These are phyloP conservation scores for Stigmatopora argus DNA, from an alignment of 2,113 vertebrate genomes.

Conservation along the genomic window DNA sequence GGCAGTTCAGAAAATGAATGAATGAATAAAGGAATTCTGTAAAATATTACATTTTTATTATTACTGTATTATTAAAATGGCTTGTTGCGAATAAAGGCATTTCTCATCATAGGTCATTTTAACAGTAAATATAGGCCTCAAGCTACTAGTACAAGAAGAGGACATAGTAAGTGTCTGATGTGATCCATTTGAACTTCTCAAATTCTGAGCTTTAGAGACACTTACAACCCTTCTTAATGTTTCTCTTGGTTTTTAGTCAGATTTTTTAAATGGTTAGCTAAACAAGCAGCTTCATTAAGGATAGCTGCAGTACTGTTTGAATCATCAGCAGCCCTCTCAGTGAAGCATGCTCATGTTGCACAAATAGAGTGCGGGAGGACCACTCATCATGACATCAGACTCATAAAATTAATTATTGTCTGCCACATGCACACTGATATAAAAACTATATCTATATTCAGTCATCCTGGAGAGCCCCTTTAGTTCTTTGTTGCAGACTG, in stretches of 20 bases:
- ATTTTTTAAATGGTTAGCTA: background rate
- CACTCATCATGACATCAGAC: background rate
- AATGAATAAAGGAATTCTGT: no score
- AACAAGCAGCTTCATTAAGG: background rate
- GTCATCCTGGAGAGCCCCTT: background rate
- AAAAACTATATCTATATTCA: background rate
- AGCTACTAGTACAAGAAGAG: background rate
- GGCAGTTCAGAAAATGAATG: no score
- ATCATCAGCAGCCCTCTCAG: background rate
- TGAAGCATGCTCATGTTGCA: background rate
- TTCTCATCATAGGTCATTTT: no score
- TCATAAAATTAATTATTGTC: background rate
- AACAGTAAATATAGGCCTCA: no score
- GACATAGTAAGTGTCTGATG: background rate
- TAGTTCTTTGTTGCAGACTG: background rate
- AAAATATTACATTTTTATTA: no score
- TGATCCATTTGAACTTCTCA: background rate
- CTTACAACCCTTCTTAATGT: background rate
- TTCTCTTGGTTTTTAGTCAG: background rate
- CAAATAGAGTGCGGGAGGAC: background rate
- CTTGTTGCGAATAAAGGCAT: no score
- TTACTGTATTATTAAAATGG: no score
- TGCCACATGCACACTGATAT: background rate
- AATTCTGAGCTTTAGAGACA: background rate
- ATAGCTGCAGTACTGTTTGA: background rate